Evolutionary conservation across 2,113 vertebrate genomes (phyloP).

Genomic region (Argyrosomus japonicus): DNA sequence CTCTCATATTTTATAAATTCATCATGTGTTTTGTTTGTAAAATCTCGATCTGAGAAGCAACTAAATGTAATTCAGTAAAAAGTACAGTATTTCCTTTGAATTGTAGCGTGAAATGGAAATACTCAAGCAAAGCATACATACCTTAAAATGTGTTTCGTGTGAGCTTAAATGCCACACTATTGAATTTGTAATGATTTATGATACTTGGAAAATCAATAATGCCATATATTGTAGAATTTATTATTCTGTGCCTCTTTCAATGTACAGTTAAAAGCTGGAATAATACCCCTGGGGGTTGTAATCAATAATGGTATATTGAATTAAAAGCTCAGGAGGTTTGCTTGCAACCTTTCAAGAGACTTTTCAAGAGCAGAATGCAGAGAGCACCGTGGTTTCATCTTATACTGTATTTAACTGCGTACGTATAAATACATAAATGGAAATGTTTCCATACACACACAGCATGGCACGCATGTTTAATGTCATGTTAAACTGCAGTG

Average conservation of each 20-base stretch:
- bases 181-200: constrained; percentile 29
- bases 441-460: background rate
- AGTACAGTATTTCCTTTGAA: background rate
- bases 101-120: background rate
- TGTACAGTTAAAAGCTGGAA: constrained; percentile 25
- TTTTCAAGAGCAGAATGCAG: background rate
- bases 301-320: constrained; percentile 30
- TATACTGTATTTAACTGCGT: background rate
- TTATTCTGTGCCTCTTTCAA: constrained; percentile 28
- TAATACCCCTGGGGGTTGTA: constrained; percentile 6
- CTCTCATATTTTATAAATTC: too few relatives aligned
- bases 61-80: background rate
- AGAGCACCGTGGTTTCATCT: background rate
- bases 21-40: background rate
- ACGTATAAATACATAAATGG: background rate
- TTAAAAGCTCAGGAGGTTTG: background rate
- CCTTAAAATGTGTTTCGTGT: background rate
- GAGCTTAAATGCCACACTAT: background rate
- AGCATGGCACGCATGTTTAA: background rate
- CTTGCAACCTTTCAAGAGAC: background rate
- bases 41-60: background rate
- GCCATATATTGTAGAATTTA: constrained; percentile 2
- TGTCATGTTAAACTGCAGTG: background rate
- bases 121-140: background rate
- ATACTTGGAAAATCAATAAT: constrained; percentile 54